Evolutionary conservation across 2,113 vertebrate species (phyloP).

Genomic region (Cyphomyrus plagiostoma): DNA sequence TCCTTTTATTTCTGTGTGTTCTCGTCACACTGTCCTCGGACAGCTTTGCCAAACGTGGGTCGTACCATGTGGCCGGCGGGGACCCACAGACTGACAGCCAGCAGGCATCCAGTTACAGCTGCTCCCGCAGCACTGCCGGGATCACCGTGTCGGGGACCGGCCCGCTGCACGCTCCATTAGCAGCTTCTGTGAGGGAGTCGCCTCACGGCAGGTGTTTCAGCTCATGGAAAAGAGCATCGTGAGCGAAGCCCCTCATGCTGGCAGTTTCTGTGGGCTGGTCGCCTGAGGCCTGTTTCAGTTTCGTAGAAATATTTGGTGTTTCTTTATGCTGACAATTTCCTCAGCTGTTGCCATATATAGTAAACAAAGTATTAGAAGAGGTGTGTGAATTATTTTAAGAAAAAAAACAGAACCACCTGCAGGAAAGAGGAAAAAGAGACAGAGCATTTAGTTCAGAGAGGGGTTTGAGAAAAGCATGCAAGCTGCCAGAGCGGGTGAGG

Average conservation of each 20-base stretch:
- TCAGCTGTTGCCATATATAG: conserved; percentile 5
- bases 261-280: background rate
- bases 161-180: background rate
- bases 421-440: background rate
- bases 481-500: background rate
- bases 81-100: background rate
- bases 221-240: background rate
- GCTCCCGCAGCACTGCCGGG: background rate
- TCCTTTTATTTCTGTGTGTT: background rate
- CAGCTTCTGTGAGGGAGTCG: background rate
- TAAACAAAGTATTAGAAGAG: background rate
- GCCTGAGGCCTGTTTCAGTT: background rate
- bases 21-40: background rate
- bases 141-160: background rate
- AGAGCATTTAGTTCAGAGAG: background rate
- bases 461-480: background rate
- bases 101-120: background rate
- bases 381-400: background rate
- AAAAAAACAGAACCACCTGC: background rate
- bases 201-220: background rate
- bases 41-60: background rate
- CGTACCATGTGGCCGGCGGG: background rate
- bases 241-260: background rate
- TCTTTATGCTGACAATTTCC: background rate
- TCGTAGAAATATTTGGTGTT: background rate